Conservation (phyloP, 2,797 vertebrate species). For the Enteromius viviparus region DNA sequence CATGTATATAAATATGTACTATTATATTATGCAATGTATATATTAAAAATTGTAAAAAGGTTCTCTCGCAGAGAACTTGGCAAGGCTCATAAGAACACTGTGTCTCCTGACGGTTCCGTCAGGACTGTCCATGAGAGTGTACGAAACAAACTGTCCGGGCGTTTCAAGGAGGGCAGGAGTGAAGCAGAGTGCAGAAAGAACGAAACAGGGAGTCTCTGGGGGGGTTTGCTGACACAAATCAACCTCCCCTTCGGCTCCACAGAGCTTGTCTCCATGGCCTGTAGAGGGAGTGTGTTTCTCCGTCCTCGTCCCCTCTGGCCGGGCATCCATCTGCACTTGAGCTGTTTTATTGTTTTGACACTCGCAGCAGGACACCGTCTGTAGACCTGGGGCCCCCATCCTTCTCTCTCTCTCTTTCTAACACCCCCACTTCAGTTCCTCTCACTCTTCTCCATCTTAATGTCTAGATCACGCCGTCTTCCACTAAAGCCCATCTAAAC, state of each 20-base stretch:
- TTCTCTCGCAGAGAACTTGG: neutral
- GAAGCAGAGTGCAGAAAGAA: conserved; percentile 1
- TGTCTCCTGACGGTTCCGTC: neutral
- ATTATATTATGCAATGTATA: too few species aligned
- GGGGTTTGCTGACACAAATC: conserved; percentile 7
- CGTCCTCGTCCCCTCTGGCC: neutral
- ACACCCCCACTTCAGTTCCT: conserved; percentile 23
- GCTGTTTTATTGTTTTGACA: conserved; percentile 74
- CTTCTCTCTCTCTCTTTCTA: conserved; percentile 25
- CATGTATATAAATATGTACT: too few species aligned
- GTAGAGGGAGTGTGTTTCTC: conserved; percentile 5
- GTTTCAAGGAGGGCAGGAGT: neutral
- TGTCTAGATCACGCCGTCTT: neutral
- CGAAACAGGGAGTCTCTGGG: neutral
- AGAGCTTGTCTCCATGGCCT: neutral
- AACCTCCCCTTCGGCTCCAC: neutral
- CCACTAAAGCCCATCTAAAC: conserved; percentile 14
- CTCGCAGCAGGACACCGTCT: conserved; percentile 70
- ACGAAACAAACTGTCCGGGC: conserved; percentile 23
- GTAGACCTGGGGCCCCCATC: conserved; percentile 50
- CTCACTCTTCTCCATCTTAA: neutral
- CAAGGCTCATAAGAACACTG: conserved; percentile 14
- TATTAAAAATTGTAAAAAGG: too few species aligned
- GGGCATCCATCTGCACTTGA: conserved; percentile 73
- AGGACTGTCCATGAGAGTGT: neutral